Evolutionary conservation across 2,888 invertebrate genomes (phyloP).

Genomic region (Harmothoe impar): DNA sequence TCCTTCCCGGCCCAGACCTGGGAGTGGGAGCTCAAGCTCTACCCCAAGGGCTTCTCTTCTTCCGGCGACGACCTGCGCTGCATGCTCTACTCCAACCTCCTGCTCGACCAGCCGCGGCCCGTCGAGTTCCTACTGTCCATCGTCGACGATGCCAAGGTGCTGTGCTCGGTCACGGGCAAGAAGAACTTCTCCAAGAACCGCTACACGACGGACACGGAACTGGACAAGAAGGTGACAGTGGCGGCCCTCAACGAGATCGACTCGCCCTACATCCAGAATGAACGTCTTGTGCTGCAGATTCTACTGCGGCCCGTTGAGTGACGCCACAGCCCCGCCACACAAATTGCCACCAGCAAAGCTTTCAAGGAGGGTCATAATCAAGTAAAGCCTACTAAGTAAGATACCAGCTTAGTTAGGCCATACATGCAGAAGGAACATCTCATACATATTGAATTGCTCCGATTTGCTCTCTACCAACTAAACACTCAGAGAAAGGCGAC

Average conservation of each 20-base stretch:
- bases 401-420: too few species aligned
- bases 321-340: constrained; percentile 25
- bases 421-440: too few species aligned
- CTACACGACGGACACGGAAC: constrained; percentile 83
- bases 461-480: too few species aligned
- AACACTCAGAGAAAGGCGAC: too few species aligned
- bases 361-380: too few species aligned
- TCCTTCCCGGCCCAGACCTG: constrained; percentile 83
- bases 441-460: too few species aligned
- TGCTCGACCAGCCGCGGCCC: constrained; percentile 82
- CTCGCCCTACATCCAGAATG: constrained; percentile 77
- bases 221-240: constrained; percentile 82
- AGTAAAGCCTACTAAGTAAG: too few species aligned
- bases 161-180: constrained; percentile 75
- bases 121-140: constrained; percentile 82
- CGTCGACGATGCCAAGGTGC: constrained; percentile 76
- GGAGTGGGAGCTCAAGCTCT: constrained; percentile 84
- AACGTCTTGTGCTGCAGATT: constrained; percentile 78
- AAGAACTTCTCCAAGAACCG: constrained; percentile 84
- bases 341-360: not conserved
- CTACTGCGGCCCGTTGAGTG: constrained; percentile 78
- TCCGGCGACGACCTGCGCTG: constrained; percentile 80
- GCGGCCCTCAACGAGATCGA: constrained; percentile 75
- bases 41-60: constrained; percentile 80
- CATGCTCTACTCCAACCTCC: constrained; percentile 80